Evolutionary conservation across 2,888 invertebrate genomes (phyloP), one percentile per base, ranked within the genome.

Genomic region (Stratiomys singularior): DNA sequence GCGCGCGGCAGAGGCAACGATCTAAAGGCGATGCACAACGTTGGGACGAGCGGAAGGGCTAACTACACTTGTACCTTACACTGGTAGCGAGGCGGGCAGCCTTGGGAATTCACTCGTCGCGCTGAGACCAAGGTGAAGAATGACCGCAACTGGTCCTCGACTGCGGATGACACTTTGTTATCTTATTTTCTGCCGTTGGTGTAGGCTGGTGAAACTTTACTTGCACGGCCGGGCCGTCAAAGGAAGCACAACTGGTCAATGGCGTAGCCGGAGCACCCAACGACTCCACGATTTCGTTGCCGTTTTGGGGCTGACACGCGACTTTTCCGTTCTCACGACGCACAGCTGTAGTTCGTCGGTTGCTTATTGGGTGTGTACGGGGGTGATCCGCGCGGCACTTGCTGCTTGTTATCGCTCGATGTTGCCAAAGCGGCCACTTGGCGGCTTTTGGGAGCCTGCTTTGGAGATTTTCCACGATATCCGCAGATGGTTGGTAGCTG

Each of bases 131-230:
- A 11, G 25, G 46, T 23, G 25, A 25, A 25, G 13, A 9, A 69
- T 7, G 13, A 47, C 46, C 69, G 25, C 21, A 47, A 46, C 47
- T 25, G 69, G 47, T 69, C 46, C 27, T 7, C 69, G 25, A 5
- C 46, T 47, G 44, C 69, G 25, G 47, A 23, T 46, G 69, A 27
- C 69, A 47, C 47, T 69, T 47, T 25, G 23, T 47, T 25, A 21
- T 46, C 27, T 37, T 60, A 52, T 60, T 25, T 60, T 60, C 47
- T 69, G n/a, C 46, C 44, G 30, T n/a, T n/a, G 64, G 18, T 4
- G 60, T 2, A 7, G 60, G 13, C 23, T 60, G 18, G 25, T 2
- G 60, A 25, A 1, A 23, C 60, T 23, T 60, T 13, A 25, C 60
- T 18, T 23, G 11, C 60, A 13, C 60, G 60, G 11, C 25, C 11